These are phyloP conservation scores for Avahi laniger DNA, from an alignment of 2,797 vertebrate genomes.

Conservation along the genomic window DNA sequence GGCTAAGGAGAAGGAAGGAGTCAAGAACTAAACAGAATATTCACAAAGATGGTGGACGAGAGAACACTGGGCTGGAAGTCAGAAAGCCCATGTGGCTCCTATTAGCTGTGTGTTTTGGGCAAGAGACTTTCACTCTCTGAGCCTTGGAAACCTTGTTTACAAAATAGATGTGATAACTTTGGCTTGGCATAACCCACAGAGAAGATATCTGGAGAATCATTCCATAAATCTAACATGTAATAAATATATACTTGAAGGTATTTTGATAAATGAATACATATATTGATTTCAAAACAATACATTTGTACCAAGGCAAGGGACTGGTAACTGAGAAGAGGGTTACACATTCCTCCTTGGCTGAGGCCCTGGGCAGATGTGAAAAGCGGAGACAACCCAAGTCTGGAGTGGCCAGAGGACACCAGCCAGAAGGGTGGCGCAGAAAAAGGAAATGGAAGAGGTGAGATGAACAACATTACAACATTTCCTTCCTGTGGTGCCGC, in stretches of 20 bases:
- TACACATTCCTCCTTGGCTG: neutral
- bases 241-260: neutral
- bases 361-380: neutral
- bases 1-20: neutral
- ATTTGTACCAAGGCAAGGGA: neutral
- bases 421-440: neutral
- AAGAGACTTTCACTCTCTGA: neutral
- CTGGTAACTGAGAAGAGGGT: neutral
- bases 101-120: neutral
- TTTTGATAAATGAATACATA: neutral
- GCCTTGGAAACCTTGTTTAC: neutral
- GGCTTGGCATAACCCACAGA: neutral
- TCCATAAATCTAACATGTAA: neutral
- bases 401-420: neutral
- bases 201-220: neutral
- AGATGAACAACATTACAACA: neutral
- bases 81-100: neutral
- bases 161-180: neutral
- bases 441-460: slow-evolving; percentile 43
- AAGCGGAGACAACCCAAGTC: neutral
- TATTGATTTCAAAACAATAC: neutral
- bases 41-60: neutral
- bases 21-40: neutral
- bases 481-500: neutral
- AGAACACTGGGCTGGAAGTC: too few relatives aligned